Evolutionary conservation across 2,797 vertebrate genomes (phyloP), one percentile per base, ranked within the genome.

Genomic region (Spondyliosoma cantharus): DNA sequence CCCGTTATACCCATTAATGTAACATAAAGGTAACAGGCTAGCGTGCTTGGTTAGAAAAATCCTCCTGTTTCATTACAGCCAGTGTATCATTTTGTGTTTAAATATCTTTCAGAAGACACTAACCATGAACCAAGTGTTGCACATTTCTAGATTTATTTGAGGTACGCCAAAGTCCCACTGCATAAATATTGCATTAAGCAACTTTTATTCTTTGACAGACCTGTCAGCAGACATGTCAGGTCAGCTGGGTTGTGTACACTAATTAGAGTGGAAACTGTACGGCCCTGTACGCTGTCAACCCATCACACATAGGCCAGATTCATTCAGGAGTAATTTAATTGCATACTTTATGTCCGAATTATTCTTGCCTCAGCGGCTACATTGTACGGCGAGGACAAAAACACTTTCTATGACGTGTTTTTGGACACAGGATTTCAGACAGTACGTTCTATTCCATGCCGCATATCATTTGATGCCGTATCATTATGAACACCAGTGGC

Each of bases 291-390:
- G 57, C 80, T 65, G 74, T 78, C 85, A 81, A 73, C 79, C 84
- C 76, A 78, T 87, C 89, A 86, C 88, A 84, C 76, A 80, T 74
- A 83, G 88, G 85, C 88, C 76, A 78, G 77, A 82, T 93, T 91
- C 85, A 90, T 90, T 93, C 84, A 90, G 86, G 82, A 88, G 85
- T 87, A 84, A 90, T 90, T 94, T 92, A 93, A 94, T 93, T 93
- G 90, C 89, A 90, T 91, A 93, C 89, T 94, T 91, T 76, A 91
- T 82, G 86, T 80, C 73, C n/a, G 61, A 71, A 88, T 92, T 93
- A 86, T 87, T 89, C 81, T 77, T 67, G 85, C 86, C 81, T 86
- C 86, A 89, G 82, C 25, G 74, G 84, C 85, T 84, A 75, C 88
- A 89, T 91, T 90, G 83, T 90, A 90, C 79, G 68, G 60, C 11